Conservation (phyloP, 2,888 invertebrate genomes). For the Drosophila recens region DNA sequence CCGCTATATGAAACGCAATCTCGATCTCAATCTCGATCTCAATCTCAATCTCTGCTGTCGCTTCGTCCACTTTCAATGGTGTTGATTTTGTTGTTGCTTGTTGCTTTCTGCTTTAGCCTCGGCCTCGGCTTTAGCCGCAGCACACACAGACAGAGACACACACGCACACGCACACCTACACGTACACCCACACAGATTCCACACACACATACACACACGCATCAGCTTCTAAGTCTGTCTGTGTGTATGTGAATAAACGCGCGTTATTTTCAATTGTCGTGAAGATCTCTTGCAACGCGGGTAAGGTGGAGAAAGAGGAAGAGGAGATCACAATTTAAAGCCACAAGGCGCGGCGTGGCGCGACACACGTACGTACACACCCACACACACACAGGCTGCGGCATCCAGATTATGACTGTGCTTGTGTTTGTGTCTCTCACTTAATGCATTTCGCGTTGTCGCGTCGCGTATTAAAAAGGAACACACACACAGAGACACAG, state of each 20-base stretch:
- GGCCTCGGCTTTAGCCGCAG: constrained; percentile 38
- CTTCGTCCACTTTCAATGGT: constrained; percentile 72
- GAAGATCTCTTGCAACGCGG: constrained; percentile 54
- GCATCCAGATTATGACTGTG: background rate
- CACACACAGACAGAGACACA: constrained; percentile 18
- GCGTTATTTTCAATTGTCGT: constrained; percentile 69
- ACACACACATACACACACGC: constrained; percentile 9
- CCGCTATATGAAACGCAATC: constrained; percentile 79
- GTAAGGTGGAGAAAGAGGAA: background rate
- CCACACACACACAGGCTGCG: constrained; percentile 21
- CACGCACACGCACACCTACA: constrained; percentile 6
- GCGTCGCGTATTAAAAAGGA: constrained; percentile 32
- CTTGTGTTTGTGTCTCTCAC: constrained; percentile 44
- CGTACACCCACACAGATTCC: background rate
- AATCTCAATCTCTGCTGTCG: too few relatives aligned
- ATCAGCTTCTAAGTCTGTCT: background rate
- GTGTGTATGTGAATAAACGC: constrained; percentile 21
- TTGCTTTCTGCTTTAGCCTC: constrained; percentile 14
- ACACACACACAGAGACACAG: background rate
- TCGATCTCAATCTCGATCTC: constrained; percentile 60
- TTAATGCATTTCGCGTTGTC: constrained; percentile 63
- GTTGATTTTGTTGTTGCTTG: constrained; percentile 60
- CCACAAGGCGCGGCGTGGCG: constrained; percentile 66
- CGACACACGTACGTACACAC: constrained; percentile 53
- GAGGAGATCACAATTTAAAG: constrained; percentile 40